These are phyloP conservation scores for Tetranychus truncatus DNA, from an alignment of 2,888 invertebrate species.

Conservation along the genomic window DNA sequence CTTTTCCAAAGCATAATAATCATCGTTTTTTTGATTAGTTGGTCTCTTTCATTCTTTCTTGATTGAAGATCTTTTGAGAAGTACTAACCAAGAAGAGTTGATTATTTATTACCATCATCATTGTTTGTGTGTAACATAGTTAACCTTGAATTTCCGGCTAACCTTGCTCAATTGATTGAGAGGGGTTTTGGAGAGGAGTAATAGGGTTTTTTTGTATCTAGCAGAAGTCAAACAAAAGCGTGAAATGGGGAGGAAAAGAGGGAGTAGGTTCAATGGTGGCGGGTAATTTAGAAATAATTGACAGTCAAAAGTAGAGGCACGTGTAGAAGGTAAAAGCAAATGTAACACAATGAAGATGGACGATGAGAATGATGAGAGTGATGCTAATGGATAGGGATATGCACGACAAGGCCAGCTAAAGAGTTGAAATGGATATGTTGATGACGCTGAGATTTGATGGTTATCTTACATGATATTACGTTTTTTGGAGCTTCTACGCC, in stretches of 20 bases:
- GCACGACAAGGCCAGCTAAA: neutral
- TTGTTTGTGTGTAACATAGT: neutral
- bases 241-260: neutral
- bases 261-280: too few relatives aligned
- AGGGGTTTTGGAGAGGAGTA: neutral
- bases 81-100: neutral
- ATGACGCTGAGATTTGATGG: neutral
- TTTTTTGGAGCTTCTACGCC: conserved; percentile 8
- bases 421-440: neutral
- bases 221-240: neutral
- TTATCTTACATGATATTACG: conserved; percentile 2
- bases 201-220: neutral
- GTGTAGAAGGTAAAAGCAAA: too few relatives aligned
- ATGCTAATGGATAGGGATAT: too few relatives aligned
- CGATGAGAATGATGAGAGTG: too few relatives aligned
- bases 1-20: neutral
- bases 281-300: too few relatives aligned
- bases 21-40: neutral
- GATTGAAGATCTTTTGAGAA: neutral
- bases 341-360: too few relatives aligned
- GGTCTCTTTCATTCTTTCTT: neutral
- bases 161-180: neutral
- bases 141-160: neutral
- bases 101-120: neutral
- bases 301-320: too few relatives aligned